Conservation (phyloP, 2,797 vertebrate genomes). For the Acomys russatus region DNA sequence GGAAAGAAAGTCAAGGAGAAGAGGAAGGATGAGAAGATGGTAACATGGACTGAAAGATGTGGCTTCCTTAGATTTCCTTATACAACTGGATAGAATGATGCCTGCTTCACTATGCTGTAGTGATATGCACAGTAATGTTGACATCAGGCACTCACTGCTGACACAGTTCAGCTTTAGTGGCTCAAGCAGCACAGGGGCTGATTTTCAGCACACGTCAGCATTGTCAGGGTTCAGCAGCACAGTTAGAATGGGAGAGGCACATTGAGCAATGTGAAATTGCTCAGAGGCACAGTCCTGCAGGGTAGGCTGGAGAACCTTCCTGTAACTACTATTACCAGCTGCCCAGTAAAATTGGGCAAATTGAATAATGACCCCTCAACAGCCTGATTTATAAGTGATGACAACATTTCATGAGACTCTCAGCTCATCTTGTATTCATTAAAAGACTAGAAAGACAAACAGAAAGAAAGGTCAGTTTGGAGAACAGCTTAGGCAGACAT, state of each 20-base stretch:
- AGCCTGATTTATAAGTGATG: neutral
- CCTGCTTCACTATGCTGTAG: neutral
- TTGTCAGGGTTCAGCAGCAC: neutral
- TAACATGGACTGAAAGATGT: neutral
- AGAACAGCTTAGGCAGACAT: neutral
- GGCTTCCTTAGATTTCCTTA: neutral
- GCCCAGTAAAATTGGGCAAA: neutral
- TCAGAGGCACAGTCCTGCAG: neutral
- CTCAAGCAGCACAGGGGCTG: fast-evolving
- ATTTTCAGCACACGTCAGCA: neutral
- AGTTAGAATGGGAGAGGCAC: neutral
- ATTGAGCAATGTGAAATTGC: fast-evolving
- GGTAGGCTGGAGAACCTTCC: neutral
- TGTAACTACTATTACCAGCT: neutral
- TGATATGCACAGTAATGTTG: neutral
- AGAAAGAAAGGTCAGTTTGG: neutral
- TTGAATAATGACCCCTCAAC: neutral
- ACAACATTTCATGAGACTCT: neutral
- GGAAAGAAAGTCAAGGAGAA: neutral
- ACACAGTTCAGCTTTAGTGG: neutral
- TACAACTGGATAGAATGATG: neutral
- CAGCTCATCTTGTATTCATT: neutral
- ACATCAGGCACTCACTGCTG: too few species aligned
- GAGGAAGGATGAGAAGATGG: neutral
- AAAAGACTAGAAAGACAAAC: neutral